Base-by-base conservation (phyloP, 1,140 invertebrate species). In the Metopolophium dirhodum region DNA sequence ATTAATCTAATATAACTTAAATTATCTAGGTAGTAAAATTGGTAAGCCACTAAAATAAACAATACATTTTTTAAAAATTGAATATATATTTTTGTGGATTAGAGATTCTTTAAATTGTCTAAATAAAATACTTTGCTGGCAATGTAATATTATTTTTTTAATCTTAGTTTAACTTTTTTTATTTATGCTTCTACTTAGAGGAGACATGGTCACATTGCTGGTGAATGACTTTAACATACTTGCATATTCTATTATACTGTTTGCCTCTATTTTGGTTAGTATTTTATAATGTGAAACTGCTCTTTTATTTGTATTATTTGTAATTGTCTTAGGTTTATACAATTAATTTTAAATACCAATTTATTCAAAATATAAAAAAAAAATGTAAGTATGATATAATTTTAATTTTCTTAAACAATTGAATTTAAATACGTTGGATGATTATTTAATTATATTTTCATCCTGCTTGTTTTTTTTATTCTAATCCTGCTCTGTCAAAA, bases 371-470 rank as follows among this genome's bases (percentile, higher is more conserved):
- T 88, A 54, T 14, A 88, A 22, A 88, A 51, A 35, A 30, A 45
- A 26, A 41, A 23, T 23, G 3, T 23, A 83, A 9, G n/a, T 87
- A 8, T 20, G 8, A 57, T 57, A 57, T 23, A 26, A 30, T 57
- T 89, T 37, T 89, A 35, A 88, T 51, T 88, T 35, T 23, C 3
- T 30, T 89, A 57, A 89, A 6, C 57, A 68, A 68, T 30, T 45
- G 18, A 90, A 9, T 68, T 45, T 0, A 51, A 45, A 7, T 2
- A n/a, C 30, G 23, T 68, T 90, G 35, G 30, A 90, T 61, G 30
- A 26, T 89, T 41, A 45, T 90, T 68, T 90, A 90, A 90, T 68
- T 90, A 41, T 41, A 35, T 90, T 57, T 89, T 37, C 37, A 22
- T 68, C 14, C 23, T 61, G 54, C 8, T 26, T 2, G 20, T n/a